Evolutionary conservation across 2,113 vertebrate species (phyloP), one percentile per base, ranked within the genome.

Genomic region (Macquaria ambigua): DNA sequence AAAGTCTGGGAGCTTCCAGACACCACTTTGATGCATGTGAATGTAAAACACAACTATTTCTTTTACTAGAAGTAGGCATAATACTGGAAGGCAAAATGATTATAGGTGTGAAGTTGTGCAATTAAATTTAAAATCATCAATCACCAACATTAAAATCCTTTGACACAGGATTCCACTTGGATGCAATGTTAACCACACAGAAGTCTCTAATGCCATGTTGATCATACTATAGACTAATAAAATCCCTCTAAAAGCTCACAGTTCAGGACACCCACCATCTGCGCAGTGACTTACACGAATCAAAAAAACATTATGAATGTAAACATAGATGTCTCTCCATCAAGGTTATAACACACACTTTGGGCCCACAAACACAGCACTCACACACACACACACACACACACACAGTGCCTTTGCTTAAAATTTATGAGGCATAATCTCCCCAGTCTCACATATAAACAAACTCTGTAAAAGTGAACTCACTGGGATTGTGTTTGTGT

Each of bases 351-450:
- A 82, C 63, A 66, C 52, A 71, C 72, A 74, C 62, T 66, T 46
- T 78, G 77, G 84, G 74, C 46, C 61, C 43, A 84, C 71, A 87
- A 81, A 86, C 37, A 15, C 1, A 16, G 20, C 61, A 48, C 67
- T n/a, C 34, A 56, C 70, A 69, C 69, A 75, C 37, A 41, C 12
- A 71, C 53, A 73, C 20, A 43, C 50, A 59, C 59, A 68, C 70
- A 68, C 53, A 70, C 58, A 59, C 50, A 48, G 34, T 50, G 46
- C 31, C n/a, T 64, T 66, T 8, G 21, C 48, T 79, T 64, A 31
- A 77, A 23, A 59, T 90, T 84, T 87, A 90, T 71, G 37, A 85
- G 62, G 59, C 74, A 74, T 79, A 83, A 81, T 90, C 64, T 82
- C 66, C 73, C 48, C 48, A 12, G 31, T 72, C 85, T 70, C 85